A percentile compares a stretch with the other conserved stretches of the same genome.
Conservation (phyloP, 1,140 invertebrate species). For the Drosophila varians region DNA sequence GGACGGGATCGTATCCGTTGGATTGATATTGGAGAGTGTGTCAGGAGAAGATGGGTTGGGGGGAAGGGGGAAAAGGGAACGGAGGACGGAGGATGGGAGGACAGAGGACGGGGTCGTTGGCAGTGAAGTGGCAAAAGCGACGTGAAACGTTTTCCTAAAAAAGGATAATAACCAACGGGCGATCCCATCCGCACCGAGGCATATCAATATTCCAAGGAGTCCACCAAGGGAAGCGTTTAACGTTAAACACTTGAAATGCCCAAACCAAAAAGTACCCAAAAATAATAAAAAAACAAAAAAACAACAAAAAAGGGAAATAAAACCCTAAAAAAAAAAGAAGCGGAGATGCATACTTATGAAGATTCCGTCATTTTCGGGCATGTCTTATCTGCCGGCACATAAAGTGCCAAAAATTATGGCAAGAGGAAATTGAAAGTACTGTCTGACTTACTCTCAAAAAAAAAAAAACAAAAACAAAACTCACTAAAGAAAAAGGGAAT, state of each 20-base stretch:
- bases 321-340: constrained; percentile 13
- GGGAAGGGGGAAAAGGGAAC: constrained; percentile 1
- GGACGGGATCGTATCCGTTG: neutral
- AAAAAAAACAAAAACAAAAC: neutral
- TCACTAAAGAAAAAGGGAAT: neutral
- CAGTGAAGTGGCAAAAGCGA: constrained; percentile 66
- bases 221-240: constrained; percentile 57
- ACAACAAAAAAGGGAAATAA: too few species aligned
- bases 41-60: constrained; percentile 6
- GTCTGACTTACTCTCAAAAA: constrained; percentile 25
- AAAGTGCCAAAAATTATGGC: constrained; percentile 80
- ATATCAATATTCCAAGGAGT: constrained; percentile 23
- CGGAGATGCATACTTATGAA: constrained; percentile 40
- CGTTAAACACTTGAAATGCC: constrained; percentile 64
- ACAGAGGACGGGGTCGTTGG: neutral
- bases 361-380: constrained; percentile 13
- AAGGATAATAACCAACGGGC: constrained; percentile 39
- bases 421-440: constrained; percentile 57
- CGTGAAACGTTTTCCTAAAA: constrained; percentile 60
- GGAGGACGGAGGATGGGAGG: too few species aligned
- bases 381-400: constrained; percentile 67
- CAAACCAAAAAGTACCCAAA: constrained; percentile 14
- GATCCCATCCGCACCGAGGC: constrained; percentile 30
- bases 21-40: constrained; percentile 61
- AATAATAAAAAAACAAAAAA: constrained; percentile 3